phyloP scores from a whole-genome alignment of 2,888 invertebrate genomes.

The Drosophila neutralis region DNA sequence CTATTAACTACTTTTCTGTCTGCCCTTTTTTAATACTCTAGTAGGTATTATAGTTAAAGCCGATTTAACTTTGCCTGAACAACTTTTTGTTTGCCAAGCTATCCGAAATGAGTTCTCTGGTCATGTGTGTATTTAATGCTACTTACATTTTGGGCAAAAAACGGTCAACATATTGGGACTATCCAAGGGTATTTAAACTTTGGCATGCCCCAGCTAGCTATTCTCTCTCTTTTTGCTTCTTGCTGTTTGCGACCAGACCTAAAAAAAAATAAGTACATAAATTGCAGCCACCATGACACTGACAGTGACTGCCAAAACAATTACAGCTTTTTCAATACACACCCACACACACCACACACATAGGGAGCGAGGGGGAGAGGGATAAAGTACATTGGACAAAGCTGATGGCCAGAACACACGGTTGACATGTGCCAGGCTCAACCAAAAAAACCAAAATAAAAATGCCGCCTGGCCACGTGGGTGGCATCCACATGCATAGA shows the following conservation, averaged over 20 bases:
- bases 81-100: not conserved
- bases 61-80: not conserved
- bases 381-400: conserved; percentile 2
- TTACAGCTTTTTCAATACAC: conserved; percentile 53
- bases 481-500: conserved; percentile 36
- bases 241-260: conserved; percentile 5
- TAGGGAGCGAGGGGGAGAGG: not conserved
- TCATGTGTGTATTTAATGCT: not conserved
- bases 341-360: conserved; percentile 1
- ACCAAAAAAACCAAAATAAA: conserved; percentile 1
- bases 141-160: not conserved
- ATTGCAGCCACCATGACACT: conserved; percentile 52
- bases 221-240: not conserved
- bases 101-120: not conserved
- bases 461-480: conserved; percentile 33
- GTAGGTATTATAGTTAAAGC: not conserved
- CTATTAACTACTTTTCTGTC: conserved; percentile 33
- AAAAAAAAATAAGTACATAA: conserved; percentile 52
- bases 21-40: not conserved
- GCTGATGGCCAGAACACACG: conserved; percentile 38
- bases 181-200: not conserved
- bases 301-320: conserved; percentile 67
- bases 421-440: conserved; percentile 45
- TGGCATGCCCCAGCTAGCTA: no score
- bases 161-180: not conserved